Evolutionary conservation across 2,113 vertebrate genomes (phyloP), one percentile per base, ranked within the genome.

Genomic region (Petromus typicus): DNA sequence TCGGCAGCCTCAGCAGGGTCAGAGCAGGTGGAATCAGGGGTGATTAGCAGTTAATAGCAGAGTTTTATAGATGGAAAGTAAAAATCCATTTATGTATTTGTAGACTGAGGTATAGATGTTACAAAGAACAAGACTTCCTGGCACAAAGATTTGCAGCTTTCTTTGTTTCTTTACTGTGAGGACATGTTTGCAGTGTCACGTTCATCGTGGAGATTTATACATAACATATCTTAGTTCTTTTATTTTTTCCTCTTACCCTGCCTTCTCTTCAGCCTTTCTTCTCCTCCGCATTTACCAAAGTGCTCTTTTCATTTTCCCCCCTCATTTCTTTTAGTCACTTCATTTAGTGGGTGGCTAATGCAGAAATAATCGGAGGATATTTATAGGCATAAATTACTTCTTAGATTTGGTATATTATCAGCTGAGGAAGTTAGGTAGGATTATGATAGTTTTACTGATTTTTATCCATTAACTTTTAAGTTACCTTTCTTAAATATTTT

Each of bases 401-500:
- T 56, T 82, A 71, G 30, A 78, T 82, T 92, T 85, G 43, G 13
- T 66, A 37, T 79, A 34, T 81, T 59, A 81, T 54, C 34, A 86
- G 2, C 2, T 7, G 9, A 66, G 9, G 32, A 82, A 75, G 4
- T 73, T 37, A 30, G 18, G 57, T 63, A 81, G 18, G 16, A 81
- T 76, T 69, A 56, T 51, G 64, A 22, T 69, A 56, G 51, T 37
- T 78, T 91, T 90, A 86, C 89, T 67, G 18, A 32, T 69, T 91
- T 51, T 63, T 89, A 0, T 78, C 45, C 0, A 57, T 34, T 16
- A 84, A 11, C 20, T 76, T 75, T 89, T 45, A 89, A 89, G n/a
- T 87, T 73, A 86, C 17, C 66, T 73, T 86, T 84, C 57, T 30
- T 61, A 16, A 91, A 69, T 20, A 27, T 93, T 80, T 87, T 79